phyloP scores from a whole-genome alignment of 2,113 vertebrate genomes.

The Guaruba guarouba region DNA sequence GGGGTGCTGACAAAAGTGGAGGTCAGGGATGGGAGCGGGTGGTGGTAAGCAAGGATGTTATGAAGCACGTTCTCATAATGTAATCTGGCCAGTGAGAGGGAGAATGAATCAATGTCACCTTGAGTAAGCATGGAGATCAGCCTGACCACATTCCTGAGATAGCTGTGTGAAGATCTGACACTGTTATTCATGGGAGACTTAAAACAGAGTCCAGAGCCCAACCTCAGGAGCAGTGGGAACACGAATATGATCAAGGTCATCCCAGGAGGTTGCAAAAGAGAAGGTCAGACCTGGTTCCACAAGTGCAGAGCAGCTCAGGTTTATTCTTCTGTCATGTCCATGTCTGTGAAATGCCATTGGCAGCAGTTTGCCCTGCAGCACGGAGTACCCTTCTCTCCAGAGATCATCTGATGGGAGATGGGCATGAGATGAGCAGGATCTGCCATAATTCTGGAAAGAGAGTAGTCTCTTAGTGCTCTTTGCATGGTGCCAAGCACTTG shows the following conservation, averaged over 20 bases:
- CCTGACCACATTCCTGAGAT: conserved; percentile 69
- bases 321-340: background rate
- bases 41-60: background rate
- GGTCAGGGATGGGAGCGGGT: background rate
- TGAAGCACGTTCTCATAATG: background rate
- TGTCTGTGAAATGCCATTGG: background rate
- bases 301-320: background rate
- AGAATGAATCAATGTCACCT: conserved; percentile 68
- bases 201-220: conserved; percentile 62
- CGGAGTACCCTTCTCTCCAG: background rate
- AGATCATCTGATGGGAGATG: background rate
- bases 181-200: conserved; percentile 53
- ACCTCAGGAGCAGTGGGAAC: background rate
- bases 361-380: background rate
- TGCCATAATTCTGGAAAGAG: background rate
- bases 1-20: background rate
- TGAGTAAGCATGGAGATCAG: conserved; percentile 62
- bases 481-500: background rate
- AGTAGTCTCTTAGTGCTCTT: background rate
- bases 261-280: background rate
- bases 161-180: conserved; percentile 59
- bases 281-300: conserved; percentile 37
- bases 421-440: fast-evolving
- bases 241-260: conserved; percentile 29
- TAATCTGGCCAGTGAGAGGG: conserved; percentile 36